phyloP scores from a whole-genome alignment of 2,888 invertebrate species.

The Pasiphila rectangulata region DNA sequence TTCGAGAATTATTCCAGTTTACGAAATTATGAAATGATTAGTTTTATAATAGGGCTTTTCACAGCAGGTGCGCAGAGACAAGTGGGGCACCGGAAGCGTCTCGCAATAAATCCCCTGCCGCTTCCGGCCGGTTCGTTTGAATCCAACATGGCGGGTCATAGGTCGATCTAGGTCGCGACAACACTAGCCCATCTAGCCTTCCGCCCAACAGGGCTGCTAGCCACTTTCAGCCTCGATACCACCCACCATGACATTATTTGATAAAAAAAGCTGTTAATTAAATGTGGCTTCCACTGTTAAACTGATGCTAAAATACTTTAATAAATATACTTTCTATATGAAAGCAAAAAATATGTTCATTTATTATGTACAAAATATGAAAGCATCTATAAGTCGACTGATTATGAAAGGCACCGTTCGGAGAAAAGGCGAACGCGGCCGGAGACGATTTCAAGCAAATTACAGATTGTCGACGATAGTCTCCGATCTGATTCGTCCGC shows the following conservation, averaged over 20 bases:
- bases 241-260: no score
- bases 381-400: background rate
- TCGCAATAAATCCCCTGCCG: slow-evolving; percentile 59
- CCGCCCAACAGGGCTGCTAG: slow-evolving; percentile 8
- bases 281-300: no score
- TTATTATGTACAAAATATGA: no score
- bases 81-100: slow-evolving; percentile 59
- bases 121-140: slow-evolving; percentile 57
- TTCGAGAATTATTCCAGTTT: no score
- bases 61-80: slow-evolving; percentile 57
- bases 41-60: no score
- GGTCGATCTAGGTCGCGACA: slow-evolving; percentile 24
- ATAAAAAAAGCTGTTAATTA: no score
- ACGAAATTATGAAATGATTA: no score
- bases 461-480: slow-evolving; percentile 35
- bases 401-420: background rate
- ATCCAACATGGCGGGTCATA: slow-evolving; percentile 48
- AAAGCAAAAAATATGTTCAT: no score
- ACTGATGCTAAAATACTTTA: background rate
- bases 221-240: no score
- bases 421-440: slow-evolving; percentile 8
- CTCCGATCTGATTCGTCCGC: slow-evolving; percentile 43
- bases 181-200: slow-evolving; percentile 15
- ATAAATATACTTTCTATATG: background rate
- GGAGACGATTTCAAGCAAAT: slow-evolving; percentile 34